Evolutionary conservation across 2,888 invertebrate species (phyloP).

Genomic region (Icerya purchasi): DNA sequence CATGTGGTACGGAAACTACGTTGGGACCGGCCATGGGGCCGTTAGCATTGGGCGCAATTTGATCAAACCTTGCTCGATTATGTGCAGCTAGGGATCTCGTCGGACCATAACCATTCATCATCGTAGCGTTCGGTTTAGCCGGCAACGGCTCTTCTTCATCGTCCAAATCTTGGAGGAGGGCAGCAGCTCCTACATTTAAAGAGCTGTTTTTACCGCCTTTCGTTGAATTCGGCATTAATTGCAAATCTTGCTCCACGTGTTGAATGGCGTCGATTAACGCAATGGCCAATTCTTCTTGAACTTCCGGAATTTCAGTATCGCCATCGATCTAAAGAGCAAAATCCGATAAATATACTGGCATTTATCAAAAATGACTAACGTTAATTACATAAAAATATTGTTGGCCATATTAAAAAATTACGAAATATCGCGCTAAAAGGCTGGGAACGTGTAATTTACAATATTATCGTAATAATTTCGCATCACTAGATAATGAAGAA

Average conservation of each 20-base stretch:
- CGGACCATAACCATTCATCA: constrained; percentile 16
- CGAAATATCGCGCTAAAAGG: too few relatives aligned
- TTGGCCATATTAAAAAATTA: neutral
- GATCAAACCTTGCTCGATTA: too few relatives aligned
- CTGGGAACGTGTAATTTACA: too few relatives aligned
- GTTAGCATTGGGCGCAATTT: constrained; percentile 3
- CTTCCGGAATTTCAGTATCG: constrained; percentile 56
- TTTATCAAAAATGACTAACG: neutral
- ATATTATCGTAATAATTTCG: too few relatives aligned
- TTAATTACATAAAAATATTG: neutral
- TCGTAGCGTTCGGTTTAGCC: neutral
- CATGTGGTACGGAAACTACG: constrained; percentile 7
- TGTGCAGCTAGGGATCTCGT: too few relatives aligned
- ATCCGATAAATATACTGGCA: neutral
- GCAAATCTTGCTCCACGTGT: constrained; percentile 22
- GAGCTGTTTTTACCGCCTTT: neutral
- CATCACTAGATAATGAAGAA: too few relatives aligned
- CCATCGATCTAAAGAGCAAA: constrained; percentile 47
- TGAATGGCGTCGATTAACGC: constrained; percentile 46
- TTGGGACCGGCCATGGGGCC: constrained; percentile 10
- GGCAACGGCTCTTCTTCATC: constrained; percentile 3
- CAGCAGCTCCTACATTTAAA: constrained; percentile 8
- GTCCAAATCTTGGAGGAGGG: constrained; percentile 13
- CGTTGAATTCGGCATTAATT: neutral
- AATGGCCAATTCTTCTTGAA: constrained; percentile 52